Conservation (phyloP, 1,140 invertebrate species). For the Phortica variegata region DNA sequence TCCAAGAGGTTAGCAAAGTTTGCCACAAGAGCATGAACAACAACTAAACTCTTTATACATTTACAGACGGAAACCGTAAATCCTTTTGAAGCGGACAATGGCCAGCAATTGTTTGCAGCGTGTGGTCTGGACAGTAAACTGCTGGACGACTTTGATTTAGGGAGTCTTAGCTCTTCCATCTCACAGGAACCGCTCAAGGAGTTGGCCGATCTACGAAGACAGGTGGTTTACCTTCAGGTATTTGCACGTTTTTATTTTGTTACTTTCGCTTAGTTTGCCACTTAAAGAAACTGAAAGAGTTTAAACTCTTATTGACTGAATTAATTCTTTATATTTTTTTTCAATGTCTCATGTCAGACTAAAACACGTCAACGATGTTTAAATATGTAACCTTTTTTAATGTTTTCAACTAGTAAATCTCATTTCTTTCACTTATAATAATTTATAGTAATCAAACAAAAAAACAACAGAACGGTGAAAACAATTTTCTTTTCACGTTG, state of each 20-base stretch:
- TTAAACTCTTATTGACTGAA: too few relatives aligned
- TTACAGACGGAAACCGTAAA: conserved; percentile 78
- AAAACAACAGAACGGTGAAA: too few relatives aligned
- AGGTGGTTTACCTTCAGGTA: conserved; percentile 76
- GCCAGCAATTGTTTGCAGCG: conserved; percentile 69
- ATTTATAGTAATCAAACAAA: too few relatives aligned
- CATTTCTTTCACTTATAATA: too few relatives aligned
- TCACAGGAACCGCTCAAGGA: conserved; percentile 64
- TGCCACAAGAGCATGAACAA: conserved; percentile 10
- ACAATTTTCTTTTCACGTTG: too few relatives aligned
- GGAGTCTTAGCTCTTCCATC: conserved; percentile 48
- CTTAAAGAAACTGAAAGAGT: too few relatives aligned
- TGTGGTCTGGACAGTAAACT: conserved; percentile 58
- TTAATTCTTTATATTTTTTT: conserved; percentile 23
- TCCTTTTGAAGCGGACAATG: conserved; percentile 82
- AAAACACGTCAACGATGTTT: too few relatives aligned
- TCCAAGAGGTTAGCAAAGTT: conserved; percentile 65
- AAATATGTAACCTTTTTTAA: too few relatives aligned
- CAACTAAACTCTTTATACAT: conserved; percentile 6
- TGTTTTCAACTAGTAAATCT: too few relatives aligned
- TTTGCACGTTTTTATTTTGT: conserved; percentile 55
- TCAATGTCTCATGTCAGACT: too few relatives aligned
- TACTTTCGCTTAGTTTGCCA: conserved; percentile 1
- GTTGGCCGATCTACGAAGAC: conserved; percentile 73
- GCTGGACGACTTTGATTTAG: conserved; percentile 63